Base-by-base conservation (phyloP, 2,888 invertebrate species). In the Synergus gifuensis region DNA sequence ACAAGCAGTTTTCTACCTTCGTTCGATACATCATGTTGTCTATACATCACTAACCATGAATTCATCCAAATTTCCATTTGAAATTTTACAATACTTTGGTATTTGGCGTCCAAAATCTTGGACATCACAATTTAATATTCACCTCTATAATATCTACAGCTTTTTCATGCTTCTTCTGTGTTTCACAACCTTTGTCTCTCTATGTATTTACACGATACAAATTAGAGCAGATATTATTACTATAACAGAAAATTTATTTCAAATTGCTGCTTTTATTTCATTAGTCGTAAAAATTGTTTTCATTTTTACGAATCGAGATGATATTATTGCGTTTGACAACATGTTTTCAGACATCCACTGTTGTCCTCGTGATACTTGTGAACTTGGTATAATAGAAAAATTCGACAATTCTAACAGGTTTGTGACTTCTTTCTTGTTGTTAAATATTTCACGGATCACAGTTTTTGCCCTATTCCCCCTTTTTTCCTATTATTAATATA, bases 51-150 rank as follows among this genome's bases (percentile, higher is more conserved):
- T 28, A 4, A 12, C 12, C 12, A 67, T 67, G 44, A 67, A 44
- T 11, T 44, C 44, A 12, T 42, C 66, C 0, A 67, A 67, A 12
- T 67, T 67, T 67, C 44, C 66, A 11, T 67, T 44, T 1, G 44
- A 7, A 64, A 64, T 64, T 42, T 42, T 64, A 42, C 42, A 64
- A 64, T 64, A 64, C 42, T 64, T 42, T 2, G 67, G 67, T 12
- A 12, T 67, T 67, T 66, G 66, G 67, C 64, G 64, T 1, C 64
- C 64, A 42, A 64, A 64, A 42, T 64, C 64, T n/a, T 11, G 40
- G 11, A 40, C n/a, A 4, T 64, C 64, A 40, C 64, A 64, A n/a
- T 64, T 40, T 40, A 8, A 16, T 7, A n/a, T 64, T 64, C n/a
- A 42, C 4, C n/a, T 64, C 9, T 64, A 64, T 14, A 64, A 64